A percentile compares a stretch with the other conserved stretches of the same genome.
Conservation (phyloP, 2,888 invertebrate genomes). For the Eristalis intricaria region DNA sequence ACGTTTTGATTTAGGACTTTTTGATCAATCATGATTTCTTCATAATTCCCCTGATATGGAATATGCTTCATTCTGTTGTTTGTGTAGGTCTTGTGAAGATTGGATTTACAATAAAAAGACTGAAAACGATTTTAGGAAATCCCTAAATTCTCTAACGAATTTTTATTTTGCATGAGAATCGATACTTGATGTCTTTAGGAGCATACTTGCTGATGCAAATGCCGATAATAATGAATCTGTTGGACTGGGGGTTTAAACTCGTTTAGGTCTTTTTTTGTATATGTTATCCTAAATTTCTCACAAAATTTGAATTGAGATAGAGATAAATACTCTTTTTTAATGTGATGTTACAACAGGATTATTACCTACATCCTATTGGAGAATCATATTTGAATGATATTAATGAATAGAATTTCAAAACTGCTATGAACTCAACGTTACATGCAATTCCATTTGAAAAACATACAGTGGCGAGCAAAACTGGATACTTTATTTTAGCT, state of each 20-base stretch:
- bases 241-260: constrained; percentile 16
- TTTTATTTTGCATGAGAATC: constrained; percentile 55
- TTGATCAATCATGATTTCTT: constrained; percentile 28
- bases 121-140: constrained; percentile 39
- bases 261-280: background rate
- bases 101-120: background rate
- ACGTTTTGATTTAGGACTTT: constrained; percentile 25
- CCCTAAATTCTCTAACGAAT: constrained; percentile 34
- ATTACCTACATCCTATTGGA: no score
- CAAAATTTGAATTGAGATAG: constrained; percentile 7
- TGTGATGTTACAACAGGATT: no score
- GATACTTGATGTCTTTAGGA: constrained; percentile 29
- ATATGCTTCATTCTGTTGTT: background rate
- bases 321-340: no score
- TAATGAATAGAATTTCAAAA: no score
- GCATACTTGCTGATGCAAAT: background rate
- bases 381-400: no score
- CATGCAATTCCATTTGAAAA: no score
- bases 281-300: no score
- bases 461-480: no score
- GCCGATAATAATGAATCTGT: constrained; percentile 45
- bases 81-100: constrained; percentile 2
- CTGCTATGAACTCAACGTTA: no score
- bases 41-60: background rate
- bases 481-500: no score